Evolutionary conservation across 2,113 vertebrate genomes (phyloP).

Genomic region (Neopipo cinnamomea): DNA sequence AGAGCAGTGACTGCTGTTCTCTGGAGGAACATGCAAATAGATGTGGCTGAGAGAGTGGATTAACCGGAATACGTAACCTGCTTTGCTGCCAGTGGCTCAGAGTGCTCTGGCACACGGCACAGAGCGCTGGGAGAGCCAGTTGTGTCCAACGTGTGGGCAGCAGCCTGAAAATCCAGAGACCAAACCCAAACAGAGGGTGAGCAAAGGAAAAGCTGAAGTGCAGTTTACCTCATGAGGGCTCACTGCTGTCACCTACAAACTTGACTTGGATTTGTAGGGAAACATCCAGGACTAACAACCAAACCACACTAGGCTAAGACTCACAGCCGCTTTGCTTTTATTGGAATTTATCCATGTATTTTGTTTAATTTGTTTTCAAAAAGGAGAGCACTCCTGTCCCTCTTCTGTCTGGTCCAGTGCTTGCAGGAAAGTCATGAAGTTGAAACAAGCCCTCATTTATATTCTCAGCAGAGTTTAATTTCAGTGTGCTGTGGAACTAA

Average conservation of each 20-base stretch:
- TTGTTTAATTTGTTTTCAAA: background rate
- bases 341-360: background rate
- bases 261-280: background rate
- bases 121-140: background rate
- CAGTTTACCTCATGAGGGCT: background rate
- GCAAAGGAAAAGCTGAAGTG: background rate
- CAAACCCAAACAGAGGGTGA: background rate
- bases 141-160: background rate
- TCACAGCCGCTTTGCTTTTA: background rate
- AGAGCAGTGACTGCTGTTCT: background rate
- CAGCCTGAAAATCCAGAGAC: background rate
- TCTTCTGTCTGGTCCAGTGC: conserved; percentile 4
- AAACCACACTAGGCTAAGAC: background rate
- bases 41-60: background rate
- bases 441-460: conserved; percentile 52
- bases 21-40: conserved; percentile 8
- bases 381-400: background rate
- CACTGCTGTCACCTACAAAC: background rate
- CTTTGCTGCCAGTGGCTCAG: background rate
- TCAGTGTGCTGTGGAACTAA: conserved; percentile 35
- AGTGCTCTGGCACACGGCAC: background rate
- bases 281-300: background rate
- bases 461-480: conserved; percentile 58
- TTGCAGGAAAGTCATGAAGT: conserved; percentile 27
- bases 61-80: conserved; percentile 19